phyloP scores from a whole-genome alignment of 1,140 invertebrate genomes.

The Caenorhabditis elegans region DNA sequence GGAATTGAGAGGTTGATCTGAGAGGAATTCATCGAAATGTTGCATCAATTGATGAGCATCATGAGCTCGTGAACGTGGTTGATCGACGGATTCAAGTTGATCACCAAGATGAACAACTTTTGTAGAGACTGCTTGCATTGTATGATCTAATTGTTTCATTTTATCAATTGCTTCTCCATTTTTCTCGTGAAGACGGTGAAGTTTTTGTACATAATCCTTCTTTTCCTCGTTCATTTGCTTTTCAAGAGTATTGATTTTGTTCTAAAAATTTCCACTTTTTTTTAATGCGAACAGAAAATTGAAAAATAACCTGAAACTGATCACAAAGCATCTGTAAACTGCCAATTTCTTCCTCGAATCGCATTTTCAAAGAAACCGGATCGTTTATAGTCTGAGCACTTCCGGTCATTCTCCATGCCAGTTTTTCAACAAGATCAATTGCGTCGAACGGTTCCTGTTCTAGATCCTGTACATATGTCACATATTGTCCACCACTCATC shows the following conservation, averaged over 20 bases:
- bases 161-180: constrained; percentile 60
- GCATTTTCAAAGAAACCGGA: constrained; percentile 56
- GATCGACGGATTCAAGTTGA: constrained; percentile 87
- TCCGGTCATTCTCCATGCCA: constrained; percentile 89
- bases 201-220: constrained; percentile 55
- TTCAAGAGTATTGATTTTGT: constrained; percentile 59
- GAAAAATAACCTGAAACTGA: constrained; percentile 62
- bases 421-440: constrained; percentile 91
- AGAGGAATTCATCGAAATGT: constrained; percentile 88
- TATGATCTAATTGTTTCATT: constrained; percentile 79
- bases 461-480: constrained; percentile 64
- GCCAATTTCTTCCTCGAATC: constrained; percentile 66
- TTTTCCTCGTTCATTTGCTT: constrained; percentile 57
- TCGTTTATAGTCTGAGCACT: constrained; percentile 65
- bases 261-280: constrained; percentile 47
- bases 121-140: constrained; percentile 92
- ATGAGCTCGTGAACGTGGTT: constrained; percentile 84
- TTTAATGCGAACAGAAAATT: background rate
- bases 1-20: constrained; percentile 80
- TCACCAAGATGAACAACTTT: constrained; percentile 96
- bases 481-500: constrained; percentile 56
- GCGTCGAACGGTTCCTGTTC: constrained; percentile 87
- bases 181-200: constrained; percentile 59
- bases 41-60: constrained; percentile 91
- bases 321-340: constrained; percentile 61